Conservation (phyloP, 2,888 invertebrate species). For the Cheilosia soror region DNA sequence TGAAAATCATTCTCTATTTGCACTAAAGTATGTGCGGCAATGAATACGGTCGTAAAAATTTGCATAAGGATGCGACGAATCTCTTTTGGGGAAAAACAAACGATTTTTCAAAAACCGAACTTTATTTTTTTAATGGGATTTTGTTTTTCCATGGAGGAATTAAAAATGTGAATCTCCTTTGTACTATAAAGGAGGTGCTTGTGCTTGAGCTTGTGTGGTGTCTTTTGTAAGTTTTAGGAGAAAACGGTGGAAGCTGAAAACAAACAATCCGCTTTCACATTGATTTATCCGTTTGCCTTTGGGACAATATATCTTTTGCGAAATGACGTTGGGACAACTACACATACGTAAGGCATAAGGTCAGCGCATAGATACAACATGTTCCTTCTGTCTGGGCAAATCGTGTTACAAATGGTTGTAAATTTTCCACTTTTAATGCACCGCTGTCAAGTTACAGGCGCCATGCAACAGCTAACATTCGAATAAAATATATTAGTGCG, state of each 20-base stretch:
- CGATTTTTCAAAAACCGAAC: slow-evolving; percentile 32
- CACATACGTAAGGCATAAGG: slow-evolving; percentile 41
- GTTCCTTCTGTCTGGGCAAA: slow-evolving; percentile 58
- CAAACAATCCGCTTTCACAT: slow-evolving; percentile 69
- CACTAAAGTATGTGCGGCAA: slow-evolving; percentile 73
- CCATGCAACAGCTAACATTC: slow-evolving; percentile 75
- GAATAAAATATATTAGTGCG: slow-evolving; percentile 72
- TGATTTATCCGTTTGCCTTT: slow-evolving; percentile 68
- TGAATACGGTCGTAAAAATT: slow-evolving; percentile 73
- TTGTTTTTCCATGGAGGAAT: slow-evolving; percentile 71
- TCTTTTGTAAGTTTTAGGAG: slow-evolving; percentile 13
- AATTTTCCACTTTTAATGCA: slow-evolving; percentile 71
- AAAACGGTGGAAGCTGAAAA: slow-evolving; percentile 4
- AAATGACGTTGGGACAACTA: slow-evolving; percentile 32
- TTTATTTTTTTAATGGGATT: slow-evolving; percentile 67
- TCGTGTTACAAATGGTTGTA: slow-evolving; percentile 71
- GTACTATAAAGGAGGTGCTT: slow-evolving; percentile 1
- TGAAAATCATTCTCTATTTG: slow-evolving; percentile 73
- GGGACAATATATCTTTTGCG: slow-evolving; percentile 68
- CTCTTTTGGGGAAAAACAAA: slow-evolving; percentile 34
- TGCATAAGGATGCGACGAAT: slow-evolving; percentile 63
- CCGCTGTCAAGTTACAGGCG: slow-evolving; percentile 73
- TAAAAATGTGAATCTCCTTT: slow-evolving; percentile 70
- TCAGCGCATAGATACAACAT: slow-evolving; percentile 33
- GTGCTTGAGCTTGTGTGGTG: background rate